Evolutionary conservation across 2,888 invertebrate genomes (phyloP), one percentile per base, ranked within the genome.

Genomic region (Marronus borbonicus): DNA sequence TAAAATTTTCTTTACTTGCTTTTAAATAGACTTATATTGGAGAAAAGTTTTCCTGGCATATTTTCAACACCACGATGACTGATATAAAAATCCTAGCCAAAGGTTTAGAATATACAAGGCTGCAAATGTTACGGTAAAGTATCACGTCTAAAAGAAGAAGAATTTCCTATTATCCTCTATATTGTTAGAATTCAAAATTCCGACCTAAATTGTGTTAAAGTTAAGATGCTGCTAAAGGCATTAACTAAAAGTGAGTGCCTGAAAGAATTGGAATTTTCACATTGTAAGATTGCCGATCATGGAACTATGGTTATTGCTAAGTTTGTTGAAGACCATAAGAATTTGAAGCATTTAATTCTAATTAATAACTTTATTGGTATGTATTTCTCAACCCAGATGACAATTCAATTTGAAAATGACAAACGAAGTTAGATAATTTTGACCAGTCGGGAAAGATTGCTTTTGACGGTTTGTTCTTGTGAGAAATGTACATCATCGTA

Each of bases 341-440:
- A 83, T 17, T 79, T 88, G 14, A 80, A 83, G 74, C 81, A 83
- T 72, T 74, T 87, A 36, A 82, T 84, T 68, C 79, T 88, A 68
- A 80, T 79, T 17, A 87, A 87, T 76, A 88, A 88, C 79, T 82
- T 82, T 80, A 86, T 87, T 79, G 85, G 86, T 86, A 83, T 79
- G 79, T 80, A n/a, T 8, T 44, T 39, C 8, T 8, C 1, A 39
- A 39, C 39, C 5, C 39, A 24, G 24, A 24, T 24, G 24, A 24
- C 24, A 24, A 24, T 24, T 24, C 24, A 24, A 1, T 24, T 24
- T 0, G 24, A 24, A 24, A 24, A 24, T 24, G 24, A 24, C 24
- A 24, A 24, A 24, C 24, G 24, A 36, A 36, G 31, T 36, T 36
- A 5, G 31, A 36, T 5, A 36, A 36, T 36, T 36, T 36, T 36